phyloP scores from a whole-genome alignment of 2,888 invertebrate species.

The Oscheius sp. region DNA sequence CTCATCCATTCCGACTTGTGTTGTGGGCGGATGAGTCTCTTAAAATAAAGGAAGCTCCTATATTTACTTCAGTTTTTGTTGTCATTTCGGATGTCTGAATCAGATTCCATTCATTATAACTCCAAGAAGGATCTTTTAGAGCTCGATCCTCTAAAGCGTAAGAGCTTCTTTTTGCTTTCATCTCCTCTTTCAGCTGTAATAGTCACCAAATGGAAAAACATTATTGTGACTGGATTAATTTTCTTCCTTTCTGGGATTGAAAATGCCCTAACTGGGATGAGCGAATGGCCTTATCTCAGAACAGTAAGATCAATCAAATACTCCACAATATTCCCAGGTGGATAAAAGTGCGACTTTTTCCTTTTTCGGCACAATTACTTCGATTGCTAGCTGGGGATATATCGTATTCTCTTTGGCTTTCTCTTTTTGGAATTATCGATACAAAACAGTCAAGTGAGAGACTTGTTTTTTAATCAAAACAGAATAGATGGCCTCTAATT shows the following conservation, averaged over 20 bases:
- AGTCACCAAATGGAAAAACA: neutral
- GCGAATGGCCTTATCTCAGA: neutral
- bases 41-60: too few relatives aligned
- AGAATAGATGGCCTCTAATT: too few relatives aligned
- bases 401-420: neutral
- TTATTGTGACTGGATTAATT: neutral
- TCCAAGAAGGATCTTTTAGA: too few relatives aligned
- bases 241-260: conserved; percentile 1
- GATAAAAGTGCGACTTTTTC: neutral
- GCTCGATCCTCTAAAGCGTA: too few relatives aligned
- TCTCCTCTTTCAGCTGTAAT: too few relatives aligned
- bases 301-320: neutral
- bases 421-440: neutral
- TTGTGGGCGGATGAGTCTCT: too few relatives aligned
- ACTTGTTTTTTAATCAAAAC: too few relatives aligned
- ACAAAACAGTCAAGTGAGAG: neutral
- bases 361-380: neutral
- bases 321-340: neutral
- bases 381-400: neutral
- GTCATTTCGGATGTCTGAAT: too few relatives aligned
- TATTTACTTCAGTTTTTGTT: too few relatives aligned
- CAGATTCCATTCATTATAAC: too few relatives aligned
- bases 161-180: too few relatives aligned
- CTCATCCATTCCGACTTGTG: too few relatives aligned
- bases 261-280: neutral